phyloP scores from a whole-genome alignment of 2,888 invertebrate genomes.

The Dryococelus australis region DNA sequence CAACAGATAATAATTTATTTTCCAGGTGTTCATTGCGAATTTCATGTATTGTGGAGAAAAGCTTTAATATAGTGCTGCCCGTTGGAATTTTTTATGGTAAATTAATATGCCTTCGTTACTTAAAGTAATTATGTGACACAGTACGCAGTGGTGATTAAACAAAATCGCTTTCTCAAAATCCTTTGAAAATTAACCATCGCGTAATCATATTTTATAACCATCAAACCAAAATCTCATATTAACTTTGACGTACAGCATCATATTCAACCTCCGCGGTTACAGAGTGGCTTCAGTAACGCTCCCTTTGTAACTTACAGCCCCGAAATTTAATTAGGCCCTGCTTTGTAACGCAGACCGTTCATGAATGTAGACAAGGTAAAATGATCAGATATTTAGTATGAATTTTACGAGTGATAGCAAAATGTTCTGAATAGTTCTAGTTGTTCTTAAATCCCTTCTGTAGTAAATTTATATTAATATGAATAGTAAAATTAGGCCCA shows the following conservation, averaged over 20 bases:
- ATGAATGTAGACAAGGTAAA: too few relatives aligned
- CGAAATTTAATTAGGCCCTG: background rate
- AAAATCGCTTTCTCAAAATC: background rate
- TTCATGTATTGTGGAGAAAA: too few relatives aligned
- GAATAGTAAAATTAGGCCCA: too few relatives aligned
- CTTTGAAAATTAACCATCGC: background rate
- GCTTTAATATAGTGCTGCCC: too few relatives aligned
- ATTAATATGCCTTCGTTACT: background rate
- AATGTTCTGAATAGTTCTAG: too few relatives aligned
- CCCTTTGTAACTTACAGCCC: background rate
- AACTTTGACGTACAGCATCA: background rate
- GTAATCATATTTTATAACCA: background rate
- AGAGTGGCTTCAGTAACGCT: background rate
- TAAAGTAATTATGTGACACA: background rate
- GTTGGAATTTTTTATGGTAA: too few relatives aligned
- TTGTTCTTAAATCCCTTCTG: too few relatives aligned
- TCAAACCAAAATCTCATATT: background rate
- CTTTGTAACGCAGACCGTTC: background rate
- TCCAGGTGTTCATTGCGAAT: too few relatives aligned
- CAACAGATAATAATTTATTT: too few relatives aligned
- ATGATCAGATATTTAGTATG: too few relatives aligned
- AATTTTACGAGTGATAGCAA: too few relatives aligned
- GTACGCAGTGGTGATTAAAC: background rate
- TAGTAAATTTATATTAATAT: too few relatives aligned
- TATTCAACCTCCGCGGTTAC: background rate